Evolutionary conservation across 2,113 vertebrate genomes (phyloP).

Genomic region (Seriola rivoliana): DNA sequence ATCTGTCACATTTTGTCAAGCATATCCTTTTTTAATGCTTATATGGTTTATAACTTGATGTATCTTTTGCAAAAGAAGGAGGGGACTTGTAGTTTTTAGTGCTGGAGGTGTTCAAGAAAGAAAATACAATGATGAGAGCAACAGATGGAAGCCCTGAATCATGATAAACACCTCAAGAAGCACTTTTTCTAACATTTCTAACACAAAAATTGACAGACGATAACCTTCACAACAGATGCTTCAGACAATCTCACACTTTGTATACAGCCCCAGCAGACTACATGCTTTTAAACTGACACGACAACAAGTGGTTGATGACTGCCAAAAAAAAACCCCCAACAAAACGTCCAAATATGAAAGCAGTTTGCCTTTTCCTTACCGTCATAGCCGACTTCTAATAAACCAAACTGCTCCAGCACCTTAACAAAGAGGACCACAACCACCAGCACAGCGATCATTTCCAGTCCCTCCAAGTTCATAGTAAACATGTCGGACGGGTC

Average conservation of each 20-base stretch:
- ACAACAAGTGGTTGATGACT: constrained; percentile 14
- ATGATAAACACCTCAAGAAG: not conserved
- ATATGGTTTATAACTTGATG: not conserved
- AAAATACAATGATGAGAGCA: not conserved
- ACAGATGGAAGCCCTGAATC: constrained; percentile 22
- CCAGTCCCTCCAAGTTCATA: constrained; percentile 99
- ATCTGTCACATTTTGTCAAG: not conserved
- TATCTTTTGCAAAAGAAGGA: not conserved
- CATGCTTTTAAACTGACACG: not conserved
- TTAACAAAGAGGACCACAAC: constrained; percentile 97
- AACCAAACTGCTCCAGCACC: constrained; percentile 97
- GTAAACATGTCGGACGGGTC: constrained; percentile 85
- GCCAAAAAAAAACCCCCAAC: not conserved
- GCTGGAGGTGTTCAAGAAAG: not conserved
- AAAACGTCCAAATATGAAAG: not conserved
- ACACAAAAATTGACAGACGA: not conserved
- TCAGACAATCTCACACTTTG: not conserved
- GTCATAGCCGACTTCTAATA: constrained; percentile 92
- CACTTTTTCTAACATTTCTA: not conserved
- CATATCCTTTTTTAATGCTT: not conserved
- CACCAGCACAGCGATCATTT: constrained; percentile 97
- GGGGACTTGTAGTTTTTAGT: too few species aligned
- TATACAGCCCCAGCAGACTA: not conserved
- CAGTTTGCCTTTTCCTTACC: constrained; percentile 86
- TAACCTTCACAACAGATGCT: not conserved